These are phyloP conservation scores for Periophthalmus magnuspinnatus DNA, from an alignment of 2,797 vertebrate species.

Conservation along the genomic window DNA sequence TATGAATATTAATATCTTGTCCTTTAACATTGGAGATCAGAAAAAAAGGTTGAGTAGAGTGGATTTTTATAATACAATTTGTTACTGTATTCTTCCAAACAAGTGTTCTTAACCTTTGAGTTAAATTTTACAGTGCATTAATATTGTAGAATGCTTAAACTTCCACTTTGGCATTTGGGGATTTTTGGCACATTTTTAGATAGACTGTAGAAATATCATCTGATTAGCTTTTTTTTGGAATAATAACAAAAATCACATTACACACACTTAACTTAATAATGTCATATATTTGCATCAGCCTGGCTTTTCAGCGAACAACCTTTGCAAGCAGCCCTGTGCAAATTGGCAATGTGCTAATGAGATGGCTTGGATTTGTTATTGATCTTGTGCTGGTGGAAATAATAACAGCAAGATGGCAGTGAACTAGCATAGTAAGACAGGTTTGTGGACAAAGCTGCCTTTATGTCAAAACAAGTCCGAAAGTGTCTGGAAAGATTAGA, in stretches of 20 bases:
- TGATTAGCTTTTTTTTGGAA: too few relatives aligned
- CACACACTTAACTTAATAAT: not conserved
- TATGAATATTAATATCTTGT: conserved; percentile 28
- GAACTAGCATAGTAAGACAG: conserved; percentile 18
- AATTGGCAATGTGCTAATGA: conserved; percentile 19
- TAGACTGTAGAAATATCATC: not conserved
- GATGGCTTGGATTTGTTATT: conserved; percentile 17
- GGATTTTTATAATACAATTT: too few relatives aligned
- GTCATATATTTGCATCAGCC: not conserved
- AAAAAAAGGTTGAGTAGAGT: too few relatives aligned
- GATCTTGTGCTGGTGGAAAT: conserved; percentile 27
- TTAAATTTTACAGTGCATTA: not conserved
- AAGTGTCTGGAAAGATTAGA: conserved; percentile 10
- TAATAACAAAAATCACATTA: not conserved
- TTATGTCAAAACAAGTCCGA: conserved; percentile 34
- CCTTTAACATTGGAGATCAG: not conserved
- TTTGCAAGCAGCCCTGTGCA: not conserved
- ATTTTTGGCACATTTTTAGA: not conserved
- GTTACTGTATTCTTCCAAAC: not conserved
- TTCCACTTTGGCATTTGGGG: not conserved
- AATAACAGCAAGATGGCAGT: conserved; percentile 17
- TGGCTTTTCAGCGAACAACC: too few relatives aligned
- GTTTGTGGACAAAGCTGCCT: conserved; percentile 24
- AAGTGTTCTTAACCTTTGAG: not conserved
- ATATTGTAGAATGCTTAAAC: not conserved